Evolutionary conservation across 1,140 invertebrate species (phyloP).

Genomic region (Drosophila fuyamai): DNA sequence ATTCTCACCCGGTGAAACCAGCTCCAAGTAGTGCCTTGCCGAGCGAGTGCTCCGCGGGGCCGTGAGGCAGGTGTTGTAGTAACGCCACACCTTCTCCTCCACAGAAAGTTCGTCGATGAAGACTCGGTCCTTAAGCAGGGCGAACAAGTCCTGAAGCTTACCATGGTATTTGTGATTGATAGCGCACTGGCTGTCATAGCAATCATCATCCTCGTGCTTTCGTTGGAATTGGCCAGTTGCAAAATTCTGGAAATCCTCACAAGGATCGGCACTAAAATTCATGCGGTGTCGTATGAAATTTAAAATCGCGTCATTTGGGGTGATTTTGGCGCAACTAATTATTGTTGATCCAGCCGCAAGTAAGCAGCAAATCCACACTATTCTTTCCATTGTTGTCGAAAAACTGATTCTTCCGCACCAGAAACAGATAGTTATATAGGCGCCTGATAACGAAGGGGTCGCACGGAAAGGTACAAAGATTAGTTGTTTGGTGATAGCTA

Average conservation of each 20-base stretch:
- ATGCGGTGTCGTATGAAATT: not conserved
- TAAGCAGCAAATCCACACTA: not conserved
- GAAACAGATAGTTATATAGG: not conserved
- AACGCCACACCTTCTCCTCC: slow-evolving; percentile 20
- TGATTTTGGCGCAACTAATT: not conserved
- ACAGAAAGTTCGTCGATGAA: slow-evolving; percentile 12
- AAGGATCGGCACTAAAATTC: not conserved
- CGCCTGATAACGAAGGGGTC: not conserved
- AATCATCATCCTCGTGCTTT: no score
- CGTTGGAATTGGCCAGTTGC: no score
- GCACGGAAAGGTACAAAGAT: not conserved
- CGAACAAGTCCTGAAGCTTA: not conserved
- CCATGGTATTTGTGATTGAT: not conserved
- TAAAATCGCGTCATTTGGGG: not conserved
- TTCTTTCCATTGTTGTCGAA: not conserved
- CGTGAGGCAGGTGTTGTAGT: slow-evolving; percentile 15
- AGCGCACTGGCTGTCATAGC: not conserved
- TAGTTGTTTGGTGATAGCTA: not conserved
- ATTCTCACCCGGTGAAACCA: slow-evolving; percentile 3
- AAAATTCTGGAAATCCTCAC: not conserved
- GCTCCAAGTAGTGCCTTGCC: slow-evolving; percentile 5
- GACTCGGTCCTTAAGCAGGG: not conserved
- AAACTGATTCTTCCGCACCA: not conserved
- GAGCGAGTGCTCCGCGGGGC: not conserved
- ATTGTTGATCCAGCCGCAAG: not conserved